Base-by-base conservation (phyloP, 2,113 vertebrate genomes). In the Garra rufa region DNA sequence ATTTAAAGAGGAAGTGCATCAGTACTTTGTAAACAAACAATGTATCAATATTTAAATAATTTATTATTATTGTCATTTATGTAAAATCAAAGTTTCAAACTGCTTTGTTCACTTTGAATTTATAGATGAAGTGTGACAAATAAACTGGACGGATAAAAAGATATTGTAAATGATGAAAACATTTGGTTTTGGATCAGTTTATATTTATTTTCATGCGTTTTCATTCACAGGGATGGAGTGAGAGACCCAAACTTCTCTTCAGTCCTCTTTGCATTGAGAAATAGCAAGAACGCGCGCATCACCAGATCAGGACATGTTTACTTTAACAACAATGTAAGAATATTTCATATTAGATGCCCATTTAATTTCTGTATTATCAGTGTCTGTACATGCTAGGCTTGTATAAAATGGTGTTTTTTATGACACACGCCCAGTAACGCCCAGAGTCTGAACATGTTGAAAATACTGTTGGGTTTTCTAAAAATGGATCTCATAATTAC, bases 181-280 rank as follows among this genome's bases (percentile, higher is more conserved):
- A 17, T 69, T 38, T 41, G 7, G n/a, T 26, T 11, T 34, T 34
- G 8, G n/a, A 3, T 70, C 3, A 10, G 3, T 44, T 76, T 4
- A 71, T 69, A 21, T 4, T 38, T 26, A 41, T 1, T 73, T 70
- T 7, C 73, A 30, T 21, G 0, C 75, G n/a, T 88, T 82, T 79
- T 17, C 90, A 86, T 50, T 44, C 43, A 55, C 79, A 44, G 94
- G 86, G 88, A 83, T 43, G 94, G 87, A 0, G 59, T 13, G 1
- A 95, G 8, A 74, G 87, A 87, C 21, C 95, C 96, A 74, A 94
- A 14, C 77, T 97, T 98, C 89, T 93, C 95, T 67, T 76, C 17
- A 10, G 10, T 96, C 41, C 81, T 98, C 6, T 94, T 93, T 0
- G 93, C 87, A 0, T 90, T 98, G 81, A 90, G 28, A 57, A 14